Evolutionary conservation across 2,888 invertebrate species (phyloP), one percentile per base, ranked within the genome.

Genomic region (Drosophila algonquin): DNA sequence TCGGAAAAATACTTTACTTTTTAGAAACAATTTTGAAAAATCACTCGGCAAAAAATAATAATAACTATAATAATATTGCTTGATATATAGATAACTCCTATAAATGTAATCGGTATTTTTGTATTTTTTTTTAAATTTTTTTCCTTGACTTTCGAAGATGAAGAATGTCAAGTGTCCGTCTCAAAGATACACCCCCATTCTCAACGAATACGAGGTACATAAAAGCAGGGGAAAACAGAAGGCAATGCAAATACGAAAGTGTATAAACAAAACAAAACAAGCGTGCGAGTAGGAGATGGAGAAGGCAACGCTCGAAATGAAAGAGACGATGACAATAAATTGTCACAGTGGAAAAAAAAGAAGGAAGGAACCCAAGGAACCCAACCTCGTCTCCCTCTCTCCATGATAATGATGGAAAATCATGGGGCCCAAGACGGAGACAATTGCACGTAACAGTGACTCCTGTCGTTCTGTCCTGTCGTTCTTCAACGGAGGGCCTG

Each of bases 391-490:
- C 40, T n/a, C 35, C 14, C 7, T 40, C 40, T 40, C 54, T 61
- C 77, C 35, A 83, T 77, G 80, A 87, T 89, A 83, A 88, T 83
- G 87, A 89, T 87, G 81, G 83, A 77, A 81, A 87, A 89, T 86
- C 89, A 86, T 80, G 80, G 77, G 14, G 71, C 73, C 76, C 76
- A 55, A 60, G 71, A 46, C 59, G 62, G 56, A 75, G 64, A 88
- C 79, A 86, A 87, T 82, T 87, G 87, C 83, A 83, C 81, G 84
- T 83, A 78, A 77, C 73, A 81, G 67, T 63, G 60, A 58, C 67
- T 51, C 56, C 35, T 63, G 40, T 40, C 40, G 40, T 18, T 46
- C 50, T 47, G 32, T n/a, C 53, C 40, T 21, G 35, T 71, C 51
- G 40, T 16, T 5, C 1, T 14, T 12, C 40, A 40, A 14, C 14